phyloP scores from a whole-genome alignment of 2,888 invertebrate species.

The Pherbina coryleti region DNA sequence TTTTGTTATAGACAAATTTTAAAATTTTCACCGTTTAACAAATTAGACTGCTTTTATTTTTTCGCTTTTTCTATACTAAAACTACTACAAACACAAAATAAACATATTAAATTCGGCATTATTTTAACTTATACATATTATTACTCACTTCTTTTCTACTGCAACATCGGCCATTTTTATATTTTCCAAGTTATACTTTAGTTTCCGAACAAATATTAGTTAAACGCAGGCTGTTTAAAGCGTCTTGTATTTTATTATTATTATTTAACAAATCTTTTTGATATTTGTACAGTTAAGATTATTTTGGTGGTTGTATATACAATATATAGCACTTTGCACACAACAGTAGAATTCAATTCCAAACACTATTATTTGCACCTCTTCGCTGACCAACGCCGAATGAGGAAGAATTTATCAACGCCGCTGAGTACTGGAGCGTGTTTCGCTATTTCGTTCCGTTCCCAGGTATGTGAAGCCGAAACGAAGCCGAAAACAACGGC shows the following conservation, averaged over 20 bases:
- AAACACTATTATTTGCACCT: slow-evolving; percentile 58
- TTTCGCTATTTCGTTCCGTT: slow-evolving; percentile 14
- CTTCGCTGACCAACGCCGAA: slow-evolving; percentile 67
- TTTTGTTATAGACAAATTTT: slow-evolving; percentile 61
- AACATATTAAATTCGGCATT: slow-evolving; percentile 27
- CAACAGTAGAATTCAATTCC: slow-evolving; percentile 38
- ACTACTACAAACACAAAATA: neutral
- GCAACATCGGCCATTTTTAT: slow-evolving; percentile 69
- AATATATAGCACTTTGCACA: slow-evolving; percentile 48
- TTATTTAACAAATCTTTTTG: neutral
- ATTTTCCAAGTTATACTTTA: slow-evolving; percentile 32
- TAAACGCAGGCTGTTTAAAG: neutral
- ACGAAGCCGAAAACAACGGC: slow-evolving; percentile 1
- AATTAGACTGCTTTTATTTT: slow-evolving; percentile 40
- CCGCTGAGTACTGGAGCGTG: slow-evolving; percentile 29
- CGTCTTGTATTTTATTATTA: neutral
- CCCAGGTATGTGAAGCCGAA: neutral
- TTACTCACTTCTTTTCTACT: slow-evolving; percentile 70
- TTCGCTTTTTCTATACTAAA: neutral
- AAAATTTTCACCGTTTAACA: slow-evolving; percentile 57
- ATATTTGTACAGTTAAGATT: slow-evolving; percentile 16
- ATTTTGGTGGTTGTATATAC: neutral
- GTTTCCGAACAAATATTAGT: slow-evolving; percentile 14
- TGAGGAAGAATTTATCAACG: slow-evolving; percentile 62
- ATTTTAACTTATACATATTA: slow-evolving; percentile 33